These are phyloP conservation scores for Hermodice carunculata DNA, from an alignment of 2,888 invertebrate genomes.

Conservation along the genomic window DNA sequence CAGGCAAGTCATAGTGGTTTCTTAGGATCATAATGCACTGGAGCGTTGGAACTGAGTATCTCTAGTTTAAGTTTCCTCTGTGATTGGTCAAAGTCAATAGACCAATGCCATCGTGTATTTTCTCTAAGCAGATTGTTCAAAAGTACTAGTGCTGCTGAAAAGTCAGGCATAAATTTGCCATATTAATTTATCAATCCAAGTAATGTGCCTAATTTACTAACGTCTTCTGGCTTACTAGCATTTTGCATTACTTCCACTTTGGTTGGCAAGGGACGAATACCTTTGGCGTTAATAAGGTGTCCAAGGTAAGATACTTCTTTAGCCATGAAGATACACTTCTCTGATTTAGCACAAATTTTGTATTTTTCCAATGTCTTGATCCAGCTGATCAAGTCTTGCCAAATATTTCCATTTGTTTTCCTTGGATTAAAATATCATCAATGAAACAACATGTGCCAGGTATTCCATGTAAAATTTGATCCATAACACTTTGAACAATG, in stretches of 20 bases:
- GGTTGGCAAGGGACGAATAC: background rate
- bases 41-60: background rate
- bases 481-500: background rate
- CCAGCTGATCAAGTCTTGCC: background rate
- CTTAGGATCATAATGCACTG: background rate
- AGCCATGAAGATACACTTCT: background rate
- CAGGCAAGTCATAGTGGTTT: background rate
- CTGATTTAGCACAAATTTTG: background rate
- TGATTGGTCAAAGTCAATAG: background rate
- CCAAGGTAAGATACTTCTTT: background rate
- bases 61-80: background rate
- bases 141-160: background rate
- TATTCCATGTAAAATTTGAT: background rate
- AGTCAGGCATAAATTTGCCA: background rate
- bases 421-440: too few relatives aligned
- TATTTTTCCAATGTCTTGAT: background rate
- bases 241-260: background rate
- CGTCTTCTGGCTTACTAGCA: background rate
- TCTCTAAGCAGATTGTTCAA: background rate
- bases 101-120: slow-evolving; percentile 1
- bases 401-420: background rate
- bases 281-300: background rate
- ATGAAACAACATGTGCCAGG: background rate
- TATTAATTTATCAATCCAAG: too few relatives aligned
- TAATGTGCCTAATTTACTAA: too few relatives aligned